Base-by-base conservation (phyloP, 2,888 invertebrate species). In the Aricia artaxerxes region DNA sequence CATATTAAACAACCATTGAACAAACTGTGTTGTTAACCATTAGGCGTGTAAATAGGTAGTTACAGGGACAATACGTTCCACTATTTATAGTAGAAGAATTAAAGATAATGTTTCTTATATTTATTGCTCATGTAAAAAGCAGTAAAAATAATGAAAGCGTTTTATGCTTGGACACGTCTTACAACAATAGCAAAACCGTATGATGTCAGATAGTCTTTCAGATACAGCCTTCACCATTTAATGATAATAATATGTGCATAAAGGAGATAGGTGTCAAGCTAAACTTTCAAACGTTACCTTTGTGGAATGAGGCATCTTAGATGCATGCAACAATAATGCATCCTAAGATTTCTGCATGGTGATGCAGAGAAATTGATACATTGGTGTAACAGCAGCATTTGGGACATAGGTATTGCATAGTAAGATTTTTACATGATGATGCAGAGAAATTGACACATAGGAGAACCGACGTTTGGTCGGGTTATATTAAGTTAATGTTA, bases 61-160 rank as follows among this genome's bases (percentile, higher is more conserved):
- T 69, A 69, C 5, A 35, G 38, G 35, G 11, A 69, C 35, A 69
- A 69, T 69, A 35, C 4, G 9, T 49, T 49, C 49, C 49, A 49
- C 49, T 49, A 2, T 49, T 49, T 49, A 49, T 49, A 49, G 49
- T 49, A 11, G 9, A 57, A 57, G 16, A 16, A 57, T 57, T 16
- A 69, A 69, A 69, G 5, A 38, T 69, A 35, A 69, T 69, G 69
- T 69, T 69, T 69, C 69, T 35, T 69, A 69, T 69, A 69, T 69
- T 69, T 69, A 69, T 69, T 38, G 35, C 13, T 35, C 69, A 13
- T 64, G 64, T 69, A 69, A 38, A 38, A 38, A 38, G 35, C 69
- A 35, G 69, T 69, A 69, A 69, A 69, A 38, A 38, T 69, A 69
- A 69, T 69, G 38, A 5, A 69, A 38, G 69, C 5, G 69, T 5